These are phyloP conservation scores for Akabosia matsudoensis DNA, from an alignment of 1,140 invertebrate genomes.

Conservation along the genomic window DNA sequence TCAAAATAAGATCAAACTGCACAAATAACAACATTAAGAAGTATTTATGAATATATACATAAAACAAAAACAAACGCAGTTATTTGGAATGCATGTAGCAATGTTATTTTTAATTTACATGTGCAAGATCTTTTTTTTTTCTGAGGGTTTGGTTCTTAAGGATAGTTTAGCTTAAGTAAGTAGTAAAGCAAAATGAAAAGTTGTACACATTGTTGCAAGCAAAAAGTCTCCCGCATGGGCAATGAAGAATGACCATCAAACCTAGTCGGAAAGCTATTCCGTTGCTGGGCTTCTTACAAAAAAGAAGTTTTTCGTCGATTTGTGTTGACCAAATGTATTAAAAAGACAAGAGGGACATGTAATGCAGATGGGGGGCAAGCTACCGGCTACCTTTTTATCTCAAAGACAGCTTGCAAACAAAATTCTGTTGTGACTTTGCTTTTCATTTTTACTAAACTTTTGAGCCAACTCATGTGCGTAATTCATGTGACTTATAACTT, in stretches of 20 bases:
- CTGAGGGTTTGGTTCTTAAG: neutral
- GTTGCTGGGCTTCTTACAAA: neutral
- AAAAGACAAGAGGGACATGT: conserved; percentile 14
- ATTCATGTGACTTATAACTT: conserved; percentile 19
- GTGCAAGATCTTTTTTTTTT: too few relatives aligned
- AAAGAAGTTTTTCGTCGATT: too few relatives aligned
- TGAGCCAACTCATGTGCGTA: conserved; percentile 11
- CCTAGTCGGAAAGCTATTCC: conserved; percentile 1
- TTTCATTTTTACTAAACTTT: conserved; percentile 12
- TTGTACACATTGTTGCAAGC: neutral
- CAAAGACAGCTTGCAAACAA: too few relatives aligned
- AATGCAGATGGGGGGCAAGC: neutral
- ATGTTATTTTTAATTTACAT: too few relatives aligned
- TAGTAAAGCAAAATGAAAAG: neutral
- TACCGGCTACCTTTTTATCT: conserved; percentile 23
- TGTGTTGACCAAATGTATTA: neutral
- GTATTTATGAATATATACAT: too few relatives aligned
- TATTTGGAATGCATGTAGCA: too few relatives aligned
- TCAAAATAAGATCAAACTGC: too few relatives aligned
- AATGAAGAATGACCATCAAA: conserved; percentile 18
- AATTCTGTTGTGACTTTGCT: neutral
- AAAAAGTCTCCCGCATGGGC: conserved; percentile 13
- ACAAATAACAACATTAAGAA: too few relatives aligned
- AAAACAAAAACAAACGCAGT: too few relatives aligned
- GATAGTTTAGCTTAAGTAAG: neutral